These are phyloP conservation scores for Coregonus sp. DNA, from an alignment of 2,797 vertebrate species.

Conservation along the genomic window DNA sequence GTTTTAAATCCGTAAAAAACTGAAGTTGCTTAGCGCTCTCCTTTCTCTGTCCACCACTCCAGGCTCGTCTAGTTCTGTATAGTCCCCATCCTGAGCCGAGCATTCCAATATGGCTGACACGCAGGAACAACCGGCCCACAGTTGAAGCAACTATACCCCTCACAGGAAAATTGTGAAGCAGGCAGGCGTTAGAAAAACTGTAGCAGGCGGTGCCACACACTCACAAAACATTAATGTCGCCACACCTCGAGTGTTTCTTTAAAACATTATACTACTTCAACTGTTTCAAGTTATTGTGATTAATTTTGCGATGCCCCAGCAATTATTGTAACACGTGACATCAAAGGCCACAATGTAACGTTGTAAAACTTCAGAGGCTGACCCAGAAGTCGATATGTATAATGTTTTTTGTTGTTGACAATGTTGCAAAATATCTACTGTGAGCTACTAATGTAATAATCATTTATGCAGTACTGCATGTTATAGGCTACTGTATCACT, in stretches of 20 bases:
- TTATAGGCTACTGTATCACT: no score
- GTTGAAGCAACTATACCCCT: constrained; percentile 25
- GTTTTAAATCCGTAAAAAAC: constrained; percentile 21
- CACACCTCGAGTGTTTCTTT: neutral
- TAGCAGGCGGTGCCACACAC: neutral
- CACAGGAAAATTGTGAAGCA: neutral
- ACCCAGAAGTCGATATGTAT: neutral
- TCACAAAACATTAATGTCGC: neutral
- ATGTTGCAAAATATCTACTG: no score
- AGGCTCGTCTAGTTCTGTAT: constrained; percentile 10
- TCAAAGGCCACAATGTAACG: neutral
- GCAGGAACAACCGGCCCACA: constrained; percentile 25
- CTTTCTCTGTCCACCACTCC: constrained; percentile 16
- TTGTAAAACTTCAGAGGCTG: neutral
- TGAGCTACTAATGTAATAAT: no score
- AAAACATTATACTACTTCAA: neutral
- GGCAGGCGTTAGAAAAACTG: neutral
- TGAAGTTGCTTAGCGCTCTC: constrained; percentile 16
- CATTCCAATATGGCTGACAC: constrained; percentile 63
- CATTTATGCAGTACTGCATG: no score
- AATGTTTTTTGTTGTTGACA: no score
- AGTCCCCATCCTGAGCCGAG: constrained; percentile 31
- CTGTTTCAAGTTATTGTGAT: neutral
- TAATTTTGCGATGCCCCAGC: neutral
- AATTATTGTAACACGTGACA: neutral